Percentiles rank a stretch among this genome's conserved stretches.
These are phyloP conservation scores for Drepana arcuata DNA, from an alignment of 1,140 invertebrate species.

Conservation along the genomic window DNA sequence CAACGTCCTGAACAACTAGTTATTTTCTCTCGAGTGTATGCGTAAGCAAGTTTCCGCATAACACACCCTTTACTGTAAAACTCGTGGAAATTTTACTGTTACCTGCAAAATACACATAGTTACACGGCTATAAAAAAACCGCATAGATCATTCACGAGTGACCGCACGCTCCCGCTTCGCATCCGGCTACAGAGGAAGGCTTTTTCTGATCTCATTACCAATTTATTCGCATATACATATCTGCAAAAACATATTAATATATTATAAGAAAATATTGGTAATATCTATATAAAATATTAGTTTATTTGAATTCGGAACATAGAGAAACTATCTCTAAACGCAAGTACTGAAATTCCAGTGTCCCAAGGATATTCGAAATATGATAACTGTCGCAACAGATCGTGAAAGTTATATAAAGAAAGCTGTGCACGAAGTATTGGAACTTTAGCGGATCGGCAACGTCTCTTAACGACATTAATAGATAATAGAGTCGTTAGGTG, in stretches of 20 bases:
- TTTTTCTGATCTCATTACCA: constrained; percentile 37
- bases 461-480: constrained; percentile 12
- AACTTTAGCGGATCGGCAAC: constrained; percentile 6
- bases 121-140: constrained; percentile 46
- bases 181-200: constrained; percentile 20
- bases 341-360: too few relatives aligned
- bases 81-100: constrained; percentile 16
- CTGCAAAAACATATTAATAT: too few relatives aligned
- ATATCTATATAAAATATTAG: too few relatives aligned
- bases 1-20: not conserved
- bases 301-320: too few relatives aligned
- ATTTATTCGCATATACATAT: constrained; percentile 23
- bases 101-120: constrained; percentile 36
- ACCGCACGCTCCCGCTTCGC: constrained; percentile 22
- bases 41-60: too few relatives aligned
- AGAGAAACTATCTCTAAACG: too few relatives aligned
- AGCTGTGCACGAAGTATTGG: constrained; percentile 13
- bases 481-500: constrained; percentile 3
- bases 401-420: constrained; percentile 10
- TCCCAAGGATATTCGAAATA: too few relatives aligned
- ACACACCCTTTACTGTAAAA: too few relatives aligned
- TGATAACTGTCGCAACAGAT: constrained; percentile 4
- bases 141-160: constrained; percentile 51
- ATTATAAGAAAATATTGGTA: too few relatives aligned
- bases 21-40: too few relatives aligned